Conservation (phyloP, 1,140 invertebrate genomes). For the Mya arenaria region DNA sequence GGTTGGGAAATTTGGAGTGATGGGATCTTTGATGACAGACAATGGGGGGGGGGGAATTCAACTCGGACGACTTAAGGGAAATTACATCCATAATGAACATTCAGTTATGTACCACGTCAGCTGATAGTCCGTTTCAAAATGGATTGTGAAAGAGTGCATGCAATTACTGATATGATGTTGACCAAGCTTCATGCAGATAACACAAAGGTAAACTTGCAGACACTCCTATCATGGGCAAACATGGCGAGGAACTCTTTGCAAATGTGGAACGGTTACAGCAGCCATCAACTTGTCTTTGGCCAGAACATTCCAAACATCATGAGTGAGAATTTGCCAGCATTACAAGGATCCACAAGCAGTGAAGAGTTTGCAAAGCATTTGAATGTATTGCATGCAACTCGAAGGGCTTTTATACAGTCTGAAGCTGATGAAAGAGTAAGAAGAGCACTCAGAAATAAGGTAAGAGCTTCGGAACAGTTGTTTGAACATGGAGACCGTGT, state of each 20-base stretch:
- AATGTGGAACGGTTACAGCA: slow-evolving; percentile 58
- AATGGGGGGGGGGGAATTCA: slow-evolving; percentile 61
- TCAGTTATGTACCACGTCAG: slow-evolving; percentile 53
- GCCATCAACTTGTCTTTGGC: slow-evolving; percentile 61
- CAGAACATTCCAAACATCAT: slow-evolving; percentile 50
- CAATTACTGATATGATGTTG: slow-evolving; percentile 45
- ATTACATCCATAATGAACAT: slow-evolving; percentile 58
- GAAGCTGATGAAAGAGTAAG: slow-evolving; percentile 55
- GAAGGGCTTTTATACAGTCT: slow-evolving; percentile 48
- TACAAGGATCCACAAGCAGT: slow-evolving; percentile 51
- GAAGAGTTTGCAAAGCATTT: slow-evolving; percentile 54
- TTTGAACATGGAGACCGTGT: slow-evolving; percentile 57
- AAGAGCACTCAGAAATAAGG: slow-evolving; percentile 46
- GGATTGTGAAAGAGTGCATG: slow-evolving; percentile 49
- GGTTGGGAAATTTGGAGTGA: slow-evolving; percentile 57
- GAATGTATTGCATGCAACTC: slow-evolving; percentile 51
- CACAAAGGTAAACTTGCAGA: slow-evolving; percentile 28
- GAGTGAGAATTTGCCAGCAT: slow-evolving; percentile 41
- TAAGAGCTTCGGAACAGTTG: slow-evolving; percentile 56
- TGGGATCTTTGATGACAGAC: slow-evolving; percentile 52
- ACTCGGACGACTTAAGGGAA: slow-evolving; percentile 59
- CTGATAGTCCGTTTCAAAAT: slow-evolving; percentile 51
- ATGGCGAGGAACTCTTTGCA: slow-evolving; percentile 56
- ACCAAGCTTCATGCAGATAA: slow-evolving; percentile 32
- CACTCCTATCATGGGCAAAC: slow-evolving; percentile 40